Base-by-base conservation (phyloP, 1,140 invertebrate species). In the Procambarus virginalis region DNA sequence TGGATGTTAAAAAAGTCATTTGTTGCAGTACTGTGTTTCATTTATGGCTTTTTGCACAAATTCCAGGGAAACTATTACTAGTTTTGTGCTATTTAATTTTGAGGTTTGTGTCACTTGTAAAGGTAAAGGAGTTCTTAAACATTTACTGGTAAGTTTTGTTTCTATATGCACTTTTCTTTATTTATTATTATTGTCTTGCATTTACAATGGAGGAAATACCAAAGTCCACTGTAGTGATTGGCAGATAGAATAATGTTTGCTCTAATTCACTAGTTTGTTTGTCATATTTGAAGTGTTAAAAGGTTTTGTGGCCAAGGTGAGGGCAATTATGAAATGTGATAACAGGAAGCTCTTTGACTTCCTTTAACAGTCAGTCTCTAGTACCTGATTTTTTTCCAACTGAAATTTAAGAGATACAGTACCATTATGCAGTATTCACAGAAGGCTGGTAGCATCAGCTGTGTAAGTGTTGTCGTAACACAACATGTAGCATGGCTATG, bases 261-360 rank as follows among this genome's bases (percentile, higher is more conserved):
- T 64, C 55, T 58, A 9, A 64, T 64, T 20, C 60, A 46, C 73
- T 84, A 48, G n/a, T 73, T 83, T 70, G 46, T 73, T 73, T 73
- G 22, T 75, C 60, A 64, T 20, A 64, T 17, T 20, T 64, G 12
- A 64, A 64, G 20, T 64, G 60, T 64, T 64, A 64, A 10, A 34
- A 64, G 60, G 51, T 73, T 75, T 75, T 75, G 22, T 64, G 70
- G 82, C 81, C 81, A 84, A 45, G 82, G 68, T 76, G 51, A 73
- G 45, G 82, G 82, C 70, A 75, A 64, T 84, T 84, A 75, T 51
- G 20, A 84, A 84, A 84, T 84, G 82, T 84, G 82, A 84, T 84
- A 84, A 20, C 60, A 84, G 81, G 81, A 84, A 73, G 82, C 49
- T 76, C 64, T 70, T 14, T 68, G 68, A 51, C 82, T 73, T 84